Percentiles rank a stretch among this genome's conserved stretches.
phyloP scores from a whole-genome alignment of 2,797 vertebrate species.

The Protonibea diacanthus region DNA sequence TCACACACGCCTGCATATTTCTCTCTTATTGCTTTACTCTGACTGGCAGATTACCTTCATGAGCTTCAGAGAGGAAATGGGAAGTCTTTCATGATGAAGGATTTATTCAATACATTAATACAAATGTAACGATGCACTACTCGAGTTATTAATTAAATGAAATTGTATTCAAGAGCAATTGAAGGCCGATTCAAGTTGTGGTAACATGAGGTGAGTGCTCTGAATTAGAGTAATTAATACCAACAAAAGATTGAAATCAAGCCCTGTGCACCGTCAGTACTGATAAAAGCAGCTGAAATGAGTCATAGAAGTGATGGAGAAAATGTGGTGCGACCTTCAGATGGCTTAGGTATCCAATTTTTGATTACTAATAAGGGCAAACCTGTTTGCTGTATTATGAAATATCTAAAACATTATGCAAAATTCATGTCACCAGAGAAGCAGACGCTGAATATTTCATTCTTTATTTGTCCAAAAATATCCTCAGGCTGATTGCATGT shows the following conservation, averaged over 20 bases:
- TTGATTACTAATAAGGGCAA: slow-evolving; percentile 25
- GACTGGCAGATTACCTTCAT: slow-evolving; percentile 30
- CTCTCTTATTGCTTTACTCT: slow-evolving; percentile 38
- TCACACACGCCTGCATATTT: not conserved
- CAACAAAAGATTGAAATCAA: slow-evolving; percentile 65
- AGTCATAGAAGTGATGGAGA: slow-evolving; percentile 23
- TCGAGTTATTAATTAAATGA: slow-evolving; percentile 70
- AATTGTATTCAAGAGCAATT: slow-evolving; percentile 71
- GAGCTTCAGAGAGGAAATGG: slow-evolving; percentile 41
- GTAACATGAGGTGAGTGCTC: slow-evolving; percentile 67
- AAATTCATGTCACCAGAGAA: slow-evolving; percentile 50
- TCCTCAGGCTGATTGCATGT: slow-evolving; percentile 32
- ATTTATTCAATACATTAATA: slow-evolving; percentile 64
- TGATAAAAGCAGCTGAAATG: slow-evolving; percentile 42
- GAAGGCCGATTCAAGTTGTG: slow-evolving; percentile 66
- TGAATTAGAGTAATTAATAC: slow-evolving; percentile 71
- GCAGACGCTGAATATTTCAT: slow-evolving; percentile 48
- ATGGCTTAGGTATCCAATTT: not conserved
- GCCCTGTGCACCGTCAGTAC: slow-evolving; percentile 1
- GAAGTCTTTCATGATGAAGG: slow-evolving; percentile 52
- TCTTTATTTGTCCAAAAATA: slow-evolving; percentile 52
- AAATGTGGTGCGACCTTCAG: slow-evolving; percentile 26
- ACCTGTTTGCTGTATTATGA: slow-evolving; percentile 15
- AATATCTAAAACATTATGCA: slow-evolving; percentile 52
- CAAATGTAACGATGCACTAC: slow-evolving; percentile 63